A percentile compares a stretch with the other conserved stretches of the same genome.
Evolutionary conservation across 2,797 vertebrate species (phyloP).

Genomic region (Pantherophis alleghaniensis): DNA sequence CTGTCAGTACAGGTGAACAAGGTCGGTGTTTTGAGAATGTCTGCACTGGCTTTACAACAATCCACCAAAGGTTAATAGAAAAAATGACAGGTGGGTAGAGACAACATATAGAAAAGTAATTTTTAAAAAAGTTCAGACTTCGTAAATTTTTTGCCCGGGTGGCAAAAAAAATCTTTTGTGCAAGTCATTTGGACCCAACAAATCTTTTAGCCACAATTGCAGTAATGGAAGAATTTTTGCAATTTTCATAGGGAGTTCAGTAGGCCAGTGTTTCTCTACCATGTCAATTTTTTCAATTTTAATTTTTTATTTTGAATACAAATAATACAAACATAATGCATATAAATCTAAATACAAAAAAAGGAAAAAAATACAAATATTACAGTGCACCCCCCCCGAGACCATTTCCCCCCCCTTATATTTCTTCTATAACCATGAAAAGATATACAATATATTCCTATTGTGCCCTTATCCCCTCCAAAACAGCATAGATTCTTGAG

Average conservation of each 20-base stretch:
- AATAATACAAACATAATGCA: too few species aligned
- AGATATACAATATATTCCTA: too few species aligned
- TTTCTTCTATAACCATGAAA: too few species aligned
- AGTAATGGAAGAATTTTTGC: not conserved
- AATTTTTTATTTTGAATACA: too few species aligned
- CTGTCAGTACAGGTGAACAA: not conserved
- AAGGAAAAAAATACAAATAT: too few species aligned
- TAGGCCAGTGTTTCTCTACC: not conserved
- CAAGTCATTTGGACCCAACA: not conserved
- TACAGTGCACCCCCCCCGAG: too few species aligned
- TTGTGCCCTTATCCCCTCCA: too few species aligned
- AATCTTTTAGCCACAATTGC: not conserved
- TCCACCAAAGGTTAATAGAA: not conserved
- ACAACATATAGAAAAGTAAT: not conserved
- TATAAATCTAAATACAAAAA: too few species aligned
- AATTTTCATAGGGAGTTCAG: not conserved
- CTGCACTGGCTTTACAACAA: not conserved
- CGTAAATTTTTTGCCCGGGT: not conserved
- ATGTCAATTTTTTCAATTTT: not conserved
- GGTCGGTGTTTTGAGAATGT: not conserved
- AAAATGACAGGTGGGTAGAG: not conserved
- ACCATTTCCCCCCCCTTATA: too few species aligned
- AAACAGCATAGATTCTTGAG: too few species aligned
- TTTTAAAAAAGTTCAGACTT: not conserved
- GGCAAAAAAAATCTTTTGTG: not conserved